These are phyloP conservation scores for Ecliptopera silaceata DNA, from an alignment of 2,888 invertebrate genomes.

Conservation along the genomic window DNA sequence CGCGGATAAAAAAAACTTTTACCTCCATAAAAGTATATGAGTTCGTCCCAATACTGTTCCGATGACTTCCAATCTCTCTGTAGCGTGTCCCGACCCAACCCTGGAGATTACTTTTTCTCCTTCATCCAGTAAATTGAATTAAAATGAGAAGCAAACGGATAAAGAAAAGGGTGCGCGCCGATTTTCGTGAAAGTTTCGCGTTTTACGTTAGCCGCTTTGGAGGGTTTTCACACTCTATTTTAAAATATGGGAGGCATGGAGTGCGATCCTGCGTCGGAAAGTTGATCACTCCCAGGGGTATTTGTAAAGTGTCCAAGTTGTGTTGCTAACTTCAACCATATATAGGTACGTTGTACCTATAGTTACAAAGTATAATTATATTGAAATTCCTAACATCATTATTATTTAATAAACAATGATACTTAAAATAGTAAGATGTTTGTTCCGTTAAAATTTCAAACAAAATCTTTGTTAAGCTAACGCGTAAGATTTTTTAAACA, in stretches of 20 bases:
- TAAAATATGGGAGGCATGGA: conserved; percentile 20
- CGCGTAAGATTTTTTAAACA: too few relatives aligned
- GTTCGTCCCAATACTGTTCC: conserved; percentile 79
- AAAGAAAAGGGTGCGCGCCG: conserved; percentile 73
- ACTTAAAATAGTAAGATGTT: too few relatives aligned
- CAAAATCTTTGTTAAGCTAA: too few relatives aligned
- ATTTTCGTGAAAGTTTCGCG: conserved; percentile 68
- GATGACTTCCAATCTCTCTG: conserved; percentile 80
- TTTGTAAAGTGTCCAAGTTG: neutral
- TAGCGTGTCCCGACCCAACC: conserved; percentile 76
- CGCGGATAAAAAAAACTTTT: conserved; percentile 77
- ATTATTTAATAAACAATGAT: too few relatives aligned
- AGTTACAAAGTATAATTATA: too few relatives aligned
- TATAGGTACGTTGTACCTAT: too few relatives aligned
- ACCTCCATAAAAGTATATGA: conserved; percentile 79
- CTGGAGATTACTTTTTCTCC: conserved; percentile 80
- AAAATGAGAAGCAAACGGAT: conserved; percentile 79
- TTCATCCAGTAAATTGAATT: conserved; percentile 81
- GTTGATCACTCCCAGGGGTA: conserved; percentile 1
- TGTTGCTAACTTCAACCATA: neutral
- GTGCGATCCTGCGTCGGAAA: neutral
- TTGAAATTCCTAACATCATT: too few relatives aligned
- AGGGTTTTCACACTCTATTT: conserved; percentile 44
- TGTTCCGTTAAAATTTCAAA: too few relatives aligned
- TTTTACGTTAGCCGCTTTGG: conserved; percentile 55